Base-by-base conservation (phyloP, 2,113 vertebrate species). In the Phrynosoma platyrhinos region DNA sequence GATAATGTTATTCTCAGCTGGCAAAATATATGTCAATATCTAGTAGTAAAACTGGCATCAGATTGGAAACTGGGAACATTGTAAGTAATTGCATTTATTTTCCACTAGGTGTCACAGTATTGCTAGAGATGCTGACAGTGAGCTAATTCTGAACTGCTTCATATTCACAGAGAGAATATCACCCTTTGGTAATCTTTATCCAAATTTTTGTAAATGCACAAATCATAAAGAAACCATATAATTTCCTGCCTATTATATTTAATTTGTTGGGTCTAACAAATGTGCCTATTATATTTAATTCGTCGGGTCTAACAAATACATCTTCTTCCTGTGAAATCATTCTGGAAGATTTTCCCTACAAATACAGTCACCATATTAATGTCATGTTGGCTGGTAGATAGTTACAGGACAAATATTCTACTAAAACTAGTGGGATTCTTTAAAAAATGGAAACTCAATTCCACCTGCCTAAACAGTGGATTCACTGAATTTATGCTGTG, bases 71-170 rank as follows among this genome's bases (percentile, higher is more conserved):
- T 8, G n/a, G 27, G 12, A 12, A 71, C 2, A 4, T 21, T 84
- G 27, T 30, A 81, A 55, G 55, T n/a, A 13, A 87, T 53, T 83
- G 47, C 4, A 10, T 68, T 87, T 53, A 90, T 58, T 62, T 87
- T 88, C 95, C 95, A 94, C 92, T 91, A 96, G 95, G 75, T 95
- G 94, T 94, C 95, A 90, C 91, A 90, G 79, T 16, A 3, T 64
- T 93, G 78, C 66, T 79, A 83, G 14, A 79, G 10, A 74, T 90
- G 88, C 14, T 25, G 0, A 1, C 23, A 81, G 10, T 23, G 0
- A 18, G 27, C n/a, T 0, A 12, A 52, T 32, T 84, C 0, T 0
- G 36, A 86, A 69, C 10, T 91, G 80, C 81, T 85, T 58, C 93
- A 90, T 85, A 87, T 92, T 92, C 90, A 84, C 82, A 42, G 88